Percentiles rank a stretch among this genome's conserved stretches.
Evolutionary conservation across 2,888 invertebrate species (phyloP).

Genomic region (Perdita meconis): DNA sequence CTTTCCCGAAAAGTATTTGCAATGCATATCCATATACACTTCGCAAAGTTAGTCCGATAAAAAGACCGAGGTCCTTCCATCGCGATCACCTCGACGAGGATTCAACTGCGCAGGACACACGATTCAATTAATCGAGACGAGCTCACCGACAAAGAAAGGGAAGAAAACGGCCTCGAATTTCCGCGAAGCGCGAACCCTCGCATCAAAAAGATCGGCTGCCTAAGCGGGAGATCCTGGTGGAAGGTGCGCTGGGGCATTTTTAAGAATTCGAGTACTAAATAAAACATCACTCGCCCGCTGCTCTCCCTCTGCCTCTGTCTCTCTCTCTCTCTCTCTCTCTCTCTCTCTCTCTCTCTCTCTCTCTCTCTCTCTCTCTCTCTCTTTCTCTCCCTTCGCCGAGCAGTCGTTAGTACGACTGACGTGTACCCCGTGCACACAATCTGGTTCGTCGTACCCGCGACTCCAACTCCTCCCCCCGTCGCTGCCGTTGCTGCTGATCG

Average conservation of each 20-base stretch:
- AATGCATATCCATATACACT: no score
- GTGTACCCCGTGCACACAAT: conserved; percentile 80
- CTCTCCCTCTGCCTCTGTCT: conserved; percentile 6
- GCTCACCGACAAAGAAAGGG: conserved; percentile 25
- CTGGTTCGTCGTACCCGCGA: conserved; percentile 74
- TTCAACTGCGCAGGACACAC: conserved; percentile 25
- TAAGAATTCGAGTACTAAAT: conserved; percentile 79
- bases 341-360: background rate
- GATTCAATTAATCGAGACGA: conserved; percentile 59
- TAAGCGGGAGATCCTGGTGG: conserved; percentile 37
- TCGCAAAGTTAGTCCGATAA: background rate
- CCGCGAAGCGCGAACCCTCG: conserved; percentile 32
- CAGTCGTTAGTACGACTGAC: conserved; percentile 82
- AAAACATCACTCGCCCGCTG: conserved; percentile 80
- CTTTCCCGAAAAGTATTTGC: no score
- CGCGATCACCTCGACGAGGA: background rate
- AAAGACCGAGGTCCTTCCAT: background rate
- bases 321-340: background rate
- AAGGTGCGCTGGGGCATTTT: conserved; percentile 71
- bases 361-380: conserved; percentile 18
- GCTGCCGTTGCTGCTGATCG: conserved; percentile 23
- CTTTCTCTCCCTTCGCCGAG: conserved; percentile 32
- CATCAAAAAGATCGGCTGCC: conserved; percentile 50
- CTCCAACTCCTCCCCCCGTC: conserved; percentile 50
- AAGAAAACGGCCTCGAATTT: conserved; percentile 27